Conservation (phyloP, 1,140 invertebrate genomes). For the Diachasma alloeum region DNA sequence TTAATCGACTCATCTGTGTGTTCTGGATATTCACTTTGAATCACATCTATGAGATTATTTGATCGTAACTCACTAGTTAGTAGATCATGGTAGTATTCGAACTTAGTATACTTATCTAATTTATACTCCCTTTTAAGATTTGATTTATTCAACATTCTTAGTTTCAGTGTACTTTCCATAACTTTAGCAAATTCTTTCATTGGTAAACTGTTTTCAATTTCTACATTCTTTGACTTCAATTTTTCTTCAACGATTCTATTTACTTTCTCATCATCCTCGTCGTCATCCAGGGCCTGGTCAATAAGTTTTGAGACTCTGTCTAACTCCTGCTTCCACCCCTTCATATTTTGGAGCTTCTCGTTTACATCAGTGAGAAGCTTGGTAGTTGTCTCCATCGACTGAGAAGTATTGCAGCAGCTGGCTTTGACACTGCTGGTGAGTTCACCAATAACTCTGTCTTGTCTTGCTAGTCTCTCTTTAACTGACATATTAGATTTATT, state of each 20-base stretch:
- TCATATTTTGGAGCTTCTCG: background rate
- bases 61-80: background rate
- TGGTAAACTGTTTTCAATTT: too few species aligned
- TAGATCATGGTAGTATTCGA: background rate
- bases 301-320: background rate
- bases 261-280: too few species aligned
- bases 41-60: background rate
- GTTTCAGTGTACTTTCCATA: too few species aligned
- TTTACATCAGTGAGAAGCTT: background rate
- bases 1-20: background rate
- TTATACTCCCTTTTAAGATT: background rate
- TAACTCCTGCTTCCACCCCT: background rate
- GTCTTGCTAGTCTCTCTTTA: too few species aligned
- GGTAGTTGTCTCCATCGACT: background rate
- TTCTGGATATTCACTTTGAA: background rate
- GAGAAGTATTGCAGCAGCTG: too few species aligned
- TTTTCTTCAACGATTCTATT: too few species aligned
- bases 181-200: too few species aligned
- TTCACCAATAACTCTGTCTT: too few species aligned
- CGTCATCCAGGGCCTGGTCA: too few species aligned
- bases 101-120: background rate
- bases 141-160: background rate
- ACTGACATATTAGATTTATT: too few species aligned
- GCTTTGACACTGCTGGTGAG: too few species aligned
- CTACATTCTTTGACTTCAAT: too few species aligned